A percentile compares a stretch with the other conserved stretches of the same genome.
These are phyloP conservation scores for Oscheius sp. DNA, from an alignment of 1,140 invertebrate species.

Conservation along the genomic window DNA sequence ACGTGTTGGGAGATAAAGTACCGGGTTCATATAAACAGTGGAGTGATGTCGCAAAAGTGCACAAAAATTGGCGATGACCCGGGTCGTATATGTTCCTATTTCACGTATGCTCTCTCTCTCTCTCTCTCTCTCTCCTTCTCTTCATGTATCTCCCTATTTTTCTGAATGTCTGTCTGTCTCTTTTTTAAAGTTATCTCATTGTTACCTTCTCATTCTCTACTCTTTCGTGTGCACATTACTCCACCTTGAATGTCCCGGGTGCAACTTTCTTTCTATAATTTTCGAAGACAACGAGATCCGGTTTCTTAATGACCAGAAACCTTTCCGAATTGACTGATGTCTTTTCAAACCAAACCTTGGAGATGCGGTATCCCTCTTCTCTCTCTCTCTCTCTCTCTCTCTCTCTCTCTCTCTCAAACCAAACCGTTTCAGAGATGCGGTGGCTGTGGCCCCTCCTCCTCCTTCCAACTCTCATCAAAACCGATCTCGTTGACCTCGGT, in stretches of 20 bases:
- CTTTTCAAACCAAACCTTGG: neutral
- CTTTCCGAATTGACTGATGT: neutral
- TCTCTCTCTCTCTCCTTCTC: too few species aligned
- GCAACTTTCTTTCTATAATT: neutral
- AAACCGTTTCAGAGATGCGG: neutral
- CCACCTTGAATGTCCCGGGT: neutral
- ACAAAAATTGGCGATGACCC: neutral
- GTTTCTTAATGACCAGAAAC: neutral
- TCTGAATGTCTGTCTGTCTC: neutral
- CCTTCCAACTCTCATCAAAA: neutral
- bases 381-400: neutral
- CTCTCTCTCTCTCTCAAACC: neutral
- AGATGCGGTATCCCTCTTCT: neutral
- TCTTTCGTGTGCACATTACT: neutral
- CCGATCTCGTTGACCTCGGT: neutral
- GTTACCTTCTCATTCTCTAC: neutral
- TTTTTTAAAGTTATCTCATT: neutral
- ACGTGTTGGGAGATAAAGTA: too few species aligned
- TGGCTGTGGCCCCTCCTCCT: neutral
- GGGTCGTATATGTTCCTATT: neutral
- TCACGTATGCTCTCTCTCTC: neutral
- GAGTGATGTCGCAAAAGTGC: too few species aligned
- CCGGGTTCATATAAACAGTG: too few species aligned
- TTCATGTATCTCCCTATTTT: neutral
- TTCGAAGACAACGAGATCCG: neutral